Base-by-base conservation (phyloP, 2,113 vertebrate genomes). In the Pollachius pollachius region DNA sequence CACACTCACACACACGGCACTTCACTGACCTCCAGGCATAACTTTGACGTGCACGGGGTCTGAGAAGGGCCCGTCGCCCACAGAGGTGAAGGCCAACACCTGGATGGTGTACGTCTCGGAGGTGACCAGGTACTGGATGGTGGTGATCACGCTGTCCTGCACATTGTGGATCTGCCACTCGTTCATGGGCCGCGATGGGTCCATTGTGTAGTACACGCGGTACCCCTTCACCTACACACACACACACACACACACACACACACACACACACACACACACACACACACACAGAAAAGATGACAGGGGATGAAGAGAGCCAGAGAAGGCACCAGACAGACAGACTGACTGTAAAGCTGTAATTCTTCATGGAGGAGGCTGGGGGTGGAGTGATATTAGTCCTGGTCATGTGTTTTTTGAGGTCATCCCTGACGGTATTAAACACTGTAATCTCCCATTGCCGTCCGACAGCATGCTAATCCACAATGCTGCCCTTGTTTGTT, bases 161-260 rank as follows among this genome's bases (percentile, higher is more conserved):
- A 99, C 95, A 0, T 99, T 98, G 80, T 98, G 95, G 72, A 98
- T 99, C 90, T 95, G 94, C 97, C 97, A 99, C 79, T 94, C 95
- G 78, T 93, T 95, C 81, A 99, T 95, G 0, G 95, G 93, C 56
- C 94, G 91, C 0, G 95, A 94, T 0, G 97, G 95, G 72, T 99
- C 96, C 95, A 96, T 97, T 81, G 96, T 99, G 78, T 98, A 99
- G 64, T 98, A 99, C 0, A 99, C 92, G 0, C 97, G 92, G 75
- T 99, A 99, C 3, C 97, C 97, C 0, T 97, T 95, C 79, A 99
- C 96, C 90, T 97, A 60, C 56, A 19, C 9, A 21, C 16, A 19
- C n/a, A 18, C 41, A 9, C 41, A 48, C 41, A 48, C 41, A 9
- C 41, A 48, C 41, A 48, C 41, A 48, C 41, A 48, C 41, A 48